Evolutionary conservation across 2,113 vertebrate species (phyloP).

Genomic region (Sebastes fasciatus): DNA sequence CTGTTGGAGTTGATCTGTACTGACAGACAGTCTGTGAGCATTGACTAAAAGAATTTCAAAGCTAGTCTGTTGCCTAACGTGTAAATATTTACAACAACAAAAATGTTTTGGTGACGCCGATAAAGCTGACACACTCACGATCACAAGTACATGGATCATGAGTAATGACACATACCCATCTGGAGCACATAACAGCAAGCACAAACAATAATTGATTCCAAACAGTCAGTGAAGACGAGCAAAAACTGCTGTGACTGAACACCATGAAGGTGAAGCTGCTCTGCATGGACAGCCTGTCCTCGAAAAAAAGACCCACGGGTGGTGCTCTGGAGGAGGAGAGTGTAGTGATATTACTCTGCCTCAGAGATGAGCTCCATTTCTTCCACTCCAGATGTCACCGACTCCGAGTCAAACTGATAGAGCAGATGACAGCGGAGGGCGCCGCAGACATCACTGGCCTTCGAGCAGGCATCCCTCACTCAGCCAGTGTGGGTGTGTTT

Average conservation of each 20-base stretch:
- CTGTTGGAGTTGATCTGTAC: background rate
- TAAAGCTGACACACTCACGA: slow-evolving; percentile 17
- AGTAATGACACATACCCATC: slow-evolving; percentile 27
- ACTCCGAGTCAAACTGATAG: slow-evolving; percentile 36
- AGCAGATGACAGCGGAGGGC: slow-evolving; percentile 42
- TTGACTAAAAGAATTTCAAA: background rate
- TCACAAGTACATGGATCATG: slow-evolving; percentile 21
- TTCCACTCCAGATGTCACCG: slow-evolving; percentile 64
- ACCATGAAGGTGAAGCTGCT: slow-evolving; percentile 41
- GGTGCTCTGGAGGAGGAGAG: slow-evolving; percentile 24
- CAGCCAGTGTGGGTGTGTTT: slow-evolving; percentile 35
- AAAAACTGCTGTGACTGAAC: slow-evolving; percentile 10
- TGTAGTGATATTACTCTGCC: slow-evolving; percentile 33
- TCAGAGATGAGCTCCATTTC: slow-evolving; percentile 44
- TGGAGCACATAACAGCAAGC: slow-evolving; percentile 14
- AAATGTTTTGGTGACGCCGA: slow-evolving; percentile 17
- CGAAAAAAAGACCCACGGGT: slow-evolving; percentile 1
- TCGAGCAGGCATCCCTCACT: slow-evolving; percentile 23
- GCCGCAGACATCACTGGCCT: slow-evolving; percentile 22
- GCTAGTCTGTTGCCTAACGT: slow-evolving; percentile 10
- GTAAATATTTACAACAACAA: slow-evolving; percentile 29
- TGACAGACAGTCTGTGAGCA: slow-evolving; percentile 1
- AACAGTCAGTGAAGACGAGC: slow-evolving; percentile 26
- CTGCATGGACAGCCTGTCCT: slow-evolving; percentile 18
- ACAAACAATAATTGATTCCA: slow-evolving; percentile 55